These are phyloP conservation scores for Gallinago nigripennis DNA, from an alignment of 2,797 vertebrate species.

Conservation along the genomic window DNA sequence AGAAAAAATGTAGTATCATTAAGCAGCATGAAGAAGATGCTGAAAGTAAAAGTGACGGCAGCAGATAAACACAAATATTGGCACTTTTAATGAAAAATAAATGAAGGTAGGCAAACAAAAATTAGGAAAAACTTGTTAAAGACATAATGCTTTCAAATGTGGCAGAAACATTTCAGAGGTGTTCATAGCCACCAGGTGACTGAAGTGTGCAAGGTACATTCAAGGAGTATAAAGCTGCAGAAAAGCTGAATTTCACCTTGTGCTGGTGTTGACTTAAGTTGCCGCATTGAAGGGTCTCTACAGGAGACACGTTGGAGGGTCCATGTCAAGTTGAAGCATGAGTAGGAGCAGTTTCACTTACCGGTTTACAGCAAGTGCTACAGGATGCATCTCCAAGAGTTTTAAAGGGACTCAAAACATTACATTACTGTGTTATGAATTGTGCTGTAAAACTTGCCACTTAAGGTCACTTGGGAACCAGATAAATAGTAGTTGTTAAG, in stretches of 20 bases:
- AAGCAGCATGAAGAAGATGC: background rate
- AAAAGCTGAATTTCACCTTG: background rate
- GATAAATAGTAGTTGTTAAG: background rate
- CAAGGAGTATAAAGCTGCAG: background rate
- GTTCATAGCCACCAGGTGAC: background rate
- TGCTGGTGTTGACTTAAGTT: background rate
- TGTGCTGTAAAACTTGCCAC: background rate
- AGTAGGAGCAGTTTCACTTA: background rate
- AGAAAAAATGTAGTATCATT: background rate
- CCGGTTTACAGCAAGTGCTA: background rate
- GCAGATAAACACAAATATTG: background rate
- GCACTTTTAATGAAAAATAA: background rate
- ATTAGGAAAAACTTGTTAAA: background rate
- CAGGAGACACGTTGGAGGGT: accelerated
- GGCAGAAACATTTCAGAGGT: background rate
- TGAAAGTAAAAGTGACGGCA: background rate
- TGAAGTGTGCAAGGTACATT: background rate
- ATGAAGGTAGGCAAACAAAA: background rate
- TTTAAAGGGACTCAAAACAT: background rate
- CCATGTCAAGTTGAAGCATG: accelerated
- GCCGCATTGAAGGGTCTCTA: accelerated
- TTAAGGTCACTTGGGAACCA: background rate
- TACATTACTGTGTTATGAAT: accelerated
- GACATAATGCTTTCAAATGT: background rate
- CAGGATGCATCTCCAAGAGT: background rate